Evolutionary conservation across 2,888 invertebrate genomes (phyloP).

Genomic region (Pterostichus niger): DNA sequence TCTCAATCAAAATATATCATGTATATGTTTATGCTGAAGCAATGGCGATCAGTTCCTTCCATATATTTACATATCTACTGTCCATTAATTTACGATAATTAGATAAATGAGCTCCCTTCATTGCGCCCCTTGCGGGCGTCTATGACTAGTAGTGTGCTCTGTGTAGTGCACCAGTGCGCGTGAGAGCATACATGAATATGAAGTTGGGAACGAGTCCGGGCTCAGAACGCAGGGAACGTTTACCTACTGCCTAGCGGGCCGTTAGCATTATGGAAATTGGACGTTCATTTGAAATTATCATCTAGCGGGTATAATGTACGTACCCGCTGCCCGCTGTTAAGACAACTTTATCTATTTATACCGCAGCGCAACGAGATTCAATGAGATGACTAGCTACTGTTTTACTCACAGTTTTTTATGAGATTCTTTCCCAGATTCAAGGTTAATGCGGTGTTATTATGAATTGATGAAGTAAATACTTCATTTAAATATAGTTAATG

Average conservation of each 20-base stretch:
- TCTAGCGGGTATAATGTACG: conserved; percentile 42
- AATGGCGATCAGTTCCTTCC: too few relatives aligned
- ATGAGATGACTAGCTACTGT: conserved; percentile 22
- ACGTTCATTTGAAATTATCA: conserved; percentile 59
- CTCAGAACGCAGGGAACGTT: conserved; percentile 18
- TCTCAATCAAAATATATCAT: too few relatives aligned
- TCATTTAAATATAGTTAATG: not conserved
- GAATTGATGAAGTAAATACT: conserved; percentile 38
- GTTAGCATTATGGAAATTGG: conserved; percentile 58
- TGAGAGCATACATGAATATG: conserved; percentile 42
- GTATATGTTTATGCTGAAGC: too few relatives aligned
- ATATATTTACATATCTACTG: conserved; percentile 2
- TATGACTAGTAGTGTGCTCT: not conserved
- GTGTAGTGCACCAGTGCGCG: not conserved
- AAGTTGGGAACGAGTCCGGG: conserved; percentile 8
- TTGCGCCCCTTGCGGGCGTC: not conserved
- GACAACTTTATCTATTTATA: conserved; percentile 37
- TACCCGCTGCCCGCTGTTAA: conserved; percentile 27
- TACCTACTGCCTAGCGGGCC: conserved; percentile 51
- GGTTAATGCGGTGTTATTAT: conserved; percentile 33
- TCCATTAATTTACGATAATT: conserved; percentile 18
- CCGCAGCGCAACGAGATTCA: not conserved
- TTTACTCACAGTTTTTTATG: conserved; percentile 4
- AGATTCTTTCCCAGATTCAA: not conserved
- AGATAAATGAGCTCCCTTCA: conserved; percentile 15